Base-by-base conservation (phyloP, 2,888 invertebrate species). In the Lithophane socia region DNA sequence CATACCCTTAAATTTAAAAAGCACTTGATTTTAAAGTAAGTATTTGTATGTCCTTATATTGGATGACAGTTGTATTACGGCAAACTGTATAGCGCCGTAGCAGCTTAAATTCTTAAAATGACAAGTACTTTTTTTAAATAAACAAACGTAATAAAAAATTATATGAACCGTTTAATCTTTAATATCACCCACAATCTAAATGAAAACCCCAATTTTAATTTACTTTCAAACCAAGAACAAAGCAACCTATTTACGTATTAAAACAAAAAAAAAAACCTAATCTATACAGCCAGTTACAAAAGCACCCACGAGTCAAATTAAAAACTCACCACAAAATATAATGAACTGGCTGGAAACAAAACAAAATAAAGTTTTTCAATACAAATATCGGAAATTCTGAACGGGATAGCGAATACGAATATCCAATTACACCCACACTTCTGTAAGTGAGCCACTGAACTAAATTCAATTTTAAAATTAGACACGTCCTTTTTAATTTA, bases 301-400 rank as follows among this genome's bases (percentile, higher is more conserved):
- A 73, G 52, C 60, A 64, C 5, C 61, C 47, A 12, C 56, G 12
- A 68, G 5, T 29, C 16, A 73, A 77, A 85, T 71, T 85, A 71
- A 73, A 84, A 85, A 63, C 68, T 68, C 47, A 60, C 52, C 58
- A 56, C 73, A 52, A 37, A 81, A 77, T 64, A 65, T 75, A 73
- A 73, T 85, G 58, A 80, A 84, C 76, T 79, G 82, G 58, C 64
- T 74, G 63, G 44, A 73, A 66, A 60, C 49, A 65, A 73, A 72
- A 60, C 73, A 60, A 82, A 52, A 80, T 65, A 87, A 76, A 86
- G 69, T 80, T 85, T 68, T 70, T 75, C 47, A 75, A 83, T 73
- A 71, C 70, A 61, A 85, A 79, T 83, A 87, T 85, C 68, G 54
- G 75, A 74, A 79, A 68, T 69, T 72, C 75, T 58, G 10, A 75